A percentile compares a stretch with the other conserved stretches of the same genome.
phyloP scores from a whole-genome alignment of 2,113 vertebrate species.

The Clupea harengus region DNA sequence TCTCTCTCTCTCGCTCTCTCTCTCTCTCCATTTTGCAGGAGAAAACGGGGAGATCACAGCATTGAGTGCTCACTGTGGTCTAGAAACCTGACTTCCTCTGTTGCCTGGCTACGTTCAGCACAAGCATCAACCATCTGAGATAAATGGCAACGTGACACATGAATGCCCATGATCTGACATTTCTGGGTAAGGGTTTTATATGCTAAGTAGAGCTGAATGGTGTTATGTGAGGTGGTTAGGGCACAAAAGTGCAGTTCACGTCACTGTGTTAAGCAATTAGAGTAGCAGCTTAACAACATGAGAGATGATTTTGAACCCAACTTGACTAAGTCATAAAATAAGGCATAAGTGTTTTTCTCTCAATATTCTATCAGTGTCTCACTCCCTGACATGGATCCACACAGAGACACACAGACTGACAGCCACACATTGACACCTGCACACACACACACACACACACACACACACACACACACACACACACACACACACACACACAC shows the following conservation, averaged over 20 bases:
- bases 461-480: slow-evolving; percentile 4
- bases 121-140: not conserved
- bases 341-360: too few species aligned
- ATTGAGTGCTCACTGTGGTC: not conserved
- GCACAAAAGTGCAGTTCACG: not conserved
- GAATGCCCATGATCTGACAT: not conserved
- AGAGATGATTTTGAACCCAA: too few species aligned
- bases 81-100: not conserved
- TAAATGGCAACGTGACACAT: not conserved
- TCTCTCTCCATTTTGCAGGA: slow-evolving; percentile 49
- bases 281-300: not conserved
- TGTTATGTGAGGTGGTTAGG: not conserved
- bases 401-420: not conserved
- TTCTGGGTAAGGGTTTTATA: not conserved
- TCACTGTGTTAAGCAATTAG: not conserved
- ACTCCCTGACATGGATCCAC: not conserved
- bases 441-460: slow-evolving; percentile 8
- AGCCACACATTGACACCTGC: not conserved
- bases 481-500: slow-evolving; percentile 12
- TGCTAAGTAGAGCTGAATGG: slow-evolving; percentile 3
- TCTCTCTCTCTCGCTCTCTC: slow-evolving; percentile 39
- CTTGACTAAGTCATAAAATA: too few species aligned
- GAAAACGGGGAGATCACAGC: slow-evolving; percentile 45
- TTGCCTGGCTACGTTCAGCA: not conserved
- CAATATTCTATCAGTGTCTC: too few species aligned